These are phyloP conservation scores for Trematocara macrostoma DNA, from an alignment of 2,113 vertebrate genomes.

Conservation along the genomic window DNA sequence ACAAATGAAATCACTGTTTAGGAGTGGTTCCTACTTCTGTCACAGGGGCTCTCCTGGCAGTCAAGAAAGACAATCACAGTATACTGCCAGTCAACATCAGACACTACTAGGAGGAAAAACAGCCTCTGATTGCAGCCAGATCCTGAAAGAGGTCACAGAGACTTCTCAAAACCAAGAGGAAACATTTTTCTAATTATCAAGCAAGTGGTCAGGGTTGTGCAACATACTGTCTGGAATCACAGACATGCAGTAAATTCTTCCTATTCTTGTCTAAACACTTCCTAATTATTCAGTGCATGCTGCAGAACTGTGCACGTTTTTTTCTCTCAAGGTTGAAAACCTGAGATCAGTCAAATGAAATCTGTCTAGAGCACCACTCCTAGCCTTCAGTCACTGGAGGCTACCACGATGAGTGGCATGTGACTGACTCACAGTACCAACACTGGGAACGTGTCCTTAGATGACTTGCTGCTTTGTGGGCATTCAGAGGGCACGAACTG, in stretches of 20 bases:
- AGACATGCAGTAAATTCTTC: background rate
- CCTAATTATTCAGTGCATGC: background rate
- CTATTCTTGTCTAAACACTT: background rate
- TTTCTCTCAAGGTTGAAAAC: background rate
- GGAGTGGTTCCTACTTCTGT: slow-evolving; percentile 18
- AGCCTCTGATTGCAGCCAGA: background rate
- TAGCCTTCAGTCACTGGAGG: background rate
- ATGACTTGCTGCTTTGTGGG: background rate
- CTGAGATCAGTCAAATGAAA: background rate
- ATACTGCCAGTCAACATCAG: background rate
- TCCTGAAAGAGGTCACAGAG: background rate
- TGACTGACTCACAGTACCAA: slow-evolving; percentile 15
- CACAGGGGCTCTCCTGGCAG: background rate
- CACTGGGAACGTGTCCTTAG: background rate
- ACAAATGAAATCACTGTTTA: background rate
- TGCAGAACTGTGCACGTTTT: background rate
- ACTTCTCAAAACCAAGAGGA: background rate
- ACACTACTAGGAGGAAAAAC: background rate
- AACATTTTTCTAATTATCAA: background rate
- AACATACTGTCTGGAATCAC: slow-evolving; percentile 16
- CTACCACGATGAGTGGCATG: background rate
- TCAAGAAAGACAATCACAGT: background rate
- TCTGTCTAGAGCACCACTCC: background rate
- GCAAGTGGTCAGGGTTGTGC: background rate
- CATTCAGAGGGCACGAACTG: background rate